Evolutionary conservation across 2,113 vertebrate species (phyloP), one percentile per base, ranked within the genome.

Genomic region (Pelmatolapia mariae): DNA sequence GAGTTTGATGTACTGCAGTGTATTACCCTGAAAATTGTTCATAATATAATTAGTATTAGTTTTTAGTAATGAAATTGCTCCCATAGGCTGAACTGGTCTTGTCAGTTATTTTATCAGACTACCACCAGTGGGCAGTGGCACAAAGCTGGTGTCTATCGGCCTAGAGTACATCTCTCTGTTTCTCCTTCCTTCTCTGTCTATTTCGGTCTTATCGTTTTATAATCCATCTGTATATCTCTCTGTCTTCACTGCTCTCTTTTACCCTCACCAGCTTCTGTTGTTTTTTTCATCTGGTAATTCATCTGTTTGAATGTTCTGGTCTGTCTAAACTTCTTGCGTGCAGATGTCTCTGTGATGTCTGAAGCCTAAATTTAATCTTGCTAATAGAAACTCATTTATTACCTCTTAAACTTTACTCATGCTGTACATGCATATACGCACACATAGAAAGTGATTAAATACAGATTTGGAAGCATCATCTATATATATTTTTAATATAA

Each of bases 121-220:
- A 89, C 96, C 96, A 95, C 94, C 96, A 97, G 93, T 96, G 95
- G 94, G 97, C 96, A 96, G 91, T 95, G 93, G 95, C 94, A 95
- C 94, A 97, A 97, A 97, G 97, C 95, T 94, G 83, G 92, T 94
- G 88, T 93, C 38, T 85, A 54, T 91, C 31, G 82, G 47, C 59
- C 87, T 52, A 26, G 52, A 53, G 71, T 86, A 16, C 54, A 71
- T 54, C 47, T 88, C 86, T 78, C 80, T 66, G 29, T 43, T 38
- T 79, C 81, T 81, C 50, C 83, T 84, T 87, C 36, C 79, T 84
- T 88, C 38, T 82, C 81, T 85, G 3, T 92, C 29, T 59, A 29
- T 86, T 54, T 86, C 83, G 79, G 47, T 86, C 80, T 81, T 68
- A 63, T 53, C 15, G 12, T 92, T 85, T 81, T 29, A 33, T 36